Base-by-base conservation (phyloP, 1,140 invertebrate genomes). In the Lerema accius region DNA sequence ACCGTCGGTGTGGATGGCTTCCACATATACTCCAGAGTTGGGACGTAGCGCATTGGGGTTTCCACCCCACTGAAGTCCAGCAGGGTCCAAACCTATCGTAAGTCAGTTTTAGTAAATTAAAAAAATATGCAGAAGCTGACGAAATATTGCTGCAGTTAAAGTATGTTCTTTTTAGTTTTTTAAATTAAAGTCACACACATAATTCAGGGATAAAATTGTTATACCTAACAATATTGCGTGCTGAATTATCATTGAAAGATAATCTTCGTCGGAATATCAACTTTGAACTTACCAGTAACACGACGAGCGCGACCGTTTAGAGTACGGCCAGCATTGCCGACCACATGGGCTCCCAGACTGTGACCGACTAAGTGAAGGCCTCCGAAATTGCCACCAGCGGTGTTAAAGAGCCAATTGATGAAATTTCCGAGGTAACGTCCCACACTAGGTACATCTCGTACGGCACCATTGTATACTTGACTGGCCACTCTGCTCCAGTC, bases 1-100 rank as follows among this genome's bases (percentile, higher is more conserved):
- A 19, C 82, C 89, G 60, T 92, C 90, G 0, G 94, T 93, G 70
- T 94, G 94, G 51, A 94, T 93, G 0, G 90, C 80, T 65, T 94
- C 92, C 0, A 93, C 93, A 53, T 92, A 84, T 9, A 35, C 61
- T 0, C 92, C 94, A 73, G 95, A 94, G 17, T 67, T 84, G 2
- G 73, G 61, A 9, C 70, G 68, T 58, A 80, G 63, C 3, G 63
- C 46, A 5, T 76, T 61, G 1, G 55, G 16, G 42, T 74, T 83
- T 9, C 58, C 56, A 5, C 72, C 66, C 80, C 80, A 95, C 10
- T 79, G 66, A n/a, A 93, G 94, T 10, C 91, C 82, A 4, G 94
- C 94, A 4, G 94, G 93, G 82, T 95, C 94, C 70, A 95, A 76
- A 17, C 93, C 93, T 82, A 67, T 16, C 56, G 73, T 9, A 53